Percentiles rank a stretch among this genome's conserved stretches.
Evolutionary conservation across 2,113 vertebrate genomes (phyloP).

Genomic region (Ginglymostoma cirratum): DNA sequence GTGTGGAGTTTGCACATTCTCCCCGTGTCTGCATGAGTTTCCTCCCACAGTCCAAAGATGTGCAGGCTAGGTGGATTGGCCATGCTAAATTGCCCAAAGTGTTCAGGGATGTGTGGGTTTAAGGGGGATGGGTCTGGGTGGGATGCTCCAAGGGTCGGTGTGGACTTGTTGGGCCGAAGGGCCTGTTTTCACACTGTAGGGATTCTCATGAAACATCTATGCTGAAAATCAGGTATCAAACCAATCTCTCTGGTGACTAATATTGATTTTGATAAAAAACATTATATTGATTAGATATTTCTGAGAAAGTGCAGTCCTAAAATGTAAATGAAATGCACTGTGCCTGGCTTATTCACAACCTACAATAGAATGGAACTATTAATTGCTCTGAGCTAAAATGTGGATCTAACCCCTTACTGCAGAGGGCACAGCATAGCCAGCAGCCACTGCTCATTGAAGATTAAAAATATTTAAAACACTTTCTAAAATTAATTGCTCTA

Average conservation of each 20-base stretch:
- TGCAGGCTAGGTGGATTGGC: no score
- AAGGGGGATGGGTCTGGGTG: no score
- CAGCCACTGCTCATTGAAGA: neutral
- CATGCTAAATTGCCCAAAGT: no score
- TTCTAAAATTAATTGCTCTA: neutral
- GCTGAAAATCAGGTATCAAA: neutral
- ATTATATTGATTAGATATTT: neutral
- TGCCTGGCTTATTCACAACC: neutral
- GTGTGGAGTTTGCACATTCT: no score
- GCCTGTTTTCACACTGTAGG: no score
- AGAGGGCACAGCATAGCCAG: neutral
- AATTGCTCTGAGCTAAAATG: neutral
- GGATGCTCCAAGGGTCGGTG: no score
- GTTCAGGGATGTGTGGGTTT: no score
- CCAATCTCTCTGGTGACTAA: neutral
- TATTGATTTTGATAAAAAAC: no score
- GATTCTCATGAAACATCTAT: no score
- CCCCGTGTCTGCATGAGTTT: no score
- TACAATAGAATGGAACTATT: neutral
- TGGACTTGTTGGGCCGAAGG: no score
- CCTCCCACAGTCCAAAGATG: no score
- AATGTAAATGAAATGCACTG: neutral
- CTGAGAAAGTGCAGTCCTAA: neutral
- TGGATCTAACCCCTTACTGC: neutral
- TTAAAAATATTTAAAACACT: neutral